Percentiles rank a stretch among this genome's conserved stretches.
These are phyloP conservation scores for Cosmopolites sordidus DNA, from an alignment of 2,888 invertebrate species.

Conservation along the genomic window DNA sequence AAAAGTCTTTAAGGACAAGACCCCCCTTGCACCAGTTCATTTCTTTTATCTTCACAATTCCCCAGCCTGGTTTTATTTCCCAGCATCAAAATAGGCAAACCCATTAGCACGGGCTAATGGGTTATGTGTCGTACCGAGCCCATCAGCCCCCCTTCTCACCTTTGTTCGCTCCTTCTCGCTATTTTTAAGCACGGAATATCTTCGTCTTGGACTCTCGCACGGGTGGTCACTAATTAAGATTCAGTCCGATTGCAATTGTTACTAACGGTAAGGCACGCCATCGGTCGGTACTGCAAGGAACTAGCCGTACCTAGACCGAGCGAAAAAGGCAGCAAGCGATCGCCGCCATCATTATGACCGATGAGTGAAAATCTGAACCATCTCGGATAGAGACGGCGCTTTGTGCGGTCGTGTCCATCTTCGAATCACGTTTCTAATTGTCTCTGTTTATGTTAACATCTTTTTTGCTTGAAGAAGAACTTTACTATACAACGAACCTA, in stretches of 20 bases:
- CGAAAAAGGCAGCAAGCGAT: not conserved
- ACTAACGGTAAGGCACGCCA: conserved; percentile 50
- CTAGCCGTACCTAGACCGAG: conserved; percentile 10
- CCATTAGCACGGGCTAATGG: conserved; percentile 50
- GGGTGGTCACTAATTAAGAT: conserved; percentile 53
- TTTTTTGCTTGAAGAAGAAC: too few species aligned
- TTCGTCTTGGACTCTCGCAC: conserved; percentile 39
- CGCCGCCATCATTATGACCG: conserved; percentile 2
- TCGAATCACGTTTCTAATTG: conserved; percentile 41
- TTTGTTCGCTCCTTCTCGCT: too few species aligned
- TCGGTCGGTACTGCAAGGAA: not conserved
- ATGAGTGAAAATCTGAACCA: conserved; percentile 45
- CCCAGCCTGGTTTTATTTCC: conserved; percentile 7
- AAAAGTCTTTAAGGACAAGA: too few species aligned
- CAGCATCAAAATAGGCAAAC: conserved; percentile 42
- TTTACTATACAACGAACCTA: too few species aligned
- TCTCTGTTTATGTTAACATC: conserved; percentile 37
- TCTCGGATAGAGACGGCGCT: conserved; percentile 45
- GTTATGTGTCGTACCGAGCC: conserved; percentile 45
- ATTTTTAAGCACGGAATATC: too few species aligned
- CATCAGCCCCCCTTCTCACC: conserved; percentile 33
- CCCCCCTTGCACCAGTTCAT: not conserved
- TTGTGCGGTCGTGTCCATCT: conserved; percentile 46
- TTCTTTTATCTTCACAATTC: not conserved
- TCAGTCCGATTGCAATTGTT: conserved; percentile 52